Base-by-base conservation (phyloP, 1,140 invertebrate species). In the Pogonus chalceus region DNA sequence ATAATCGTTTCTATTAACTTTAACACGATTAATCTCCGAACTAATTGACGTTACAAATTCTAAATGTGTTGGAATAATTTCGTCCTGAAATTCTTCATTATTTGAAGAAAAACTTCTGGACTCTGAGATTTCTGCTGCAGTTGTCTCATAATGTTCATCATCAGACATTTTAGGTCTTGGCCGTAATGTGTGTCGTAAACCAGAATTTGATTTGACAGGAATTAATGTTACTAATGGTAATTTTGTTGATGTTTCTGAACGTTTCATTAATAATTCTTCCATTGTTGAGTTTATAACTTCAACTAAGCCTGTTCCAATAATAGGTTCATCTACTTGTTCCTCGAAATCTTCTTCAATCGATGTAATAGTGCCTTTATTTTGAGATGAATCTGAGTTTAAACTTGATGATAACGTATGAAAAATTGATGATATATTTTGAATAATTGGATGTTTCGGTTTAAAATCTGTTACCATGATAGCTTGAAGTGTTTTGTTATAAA, bases 181-280 rank as follows among this genome's bases (percentile, higher is more conserved):
- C 58, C 78, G 61, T 47, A 80, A 62, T 21, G 79, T 76, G 51
- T 75, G 66, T 50, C 76, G 75, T 16, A 78, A 69, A 20, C 77
- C 78, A 12, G 79, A 70, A 65, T 81, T 80, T 7, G 79, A 80
- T 66, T 79, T 78, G 20, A 77, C 78, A n/a, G 79, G 79, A 53
- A 80, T 62, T 54, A 81, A 64, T 22, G 79, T 81, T 10, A 79
- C 77, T 22, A 79, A 60, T 3, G 72, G 66, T 61, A 74, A 70
- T 62, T 69, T 73, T 26, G 74, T 74, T 39, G 71, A 71, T 9
- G 75, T 74, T 53, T 73, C 56, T 37, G 54, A 55, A 48, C 65
- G 56, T 35, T 60, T 61, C 50, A 58, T 16, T 9, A 70, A 54
- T 20, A 61, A 54, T 51, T 65, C 62, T 52, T 69, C 65, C 47